Evolutionary conservation across 2,113 vertebrate genomes (phyloP).

Genomic region (Agapornis roseicollis): DNA sequence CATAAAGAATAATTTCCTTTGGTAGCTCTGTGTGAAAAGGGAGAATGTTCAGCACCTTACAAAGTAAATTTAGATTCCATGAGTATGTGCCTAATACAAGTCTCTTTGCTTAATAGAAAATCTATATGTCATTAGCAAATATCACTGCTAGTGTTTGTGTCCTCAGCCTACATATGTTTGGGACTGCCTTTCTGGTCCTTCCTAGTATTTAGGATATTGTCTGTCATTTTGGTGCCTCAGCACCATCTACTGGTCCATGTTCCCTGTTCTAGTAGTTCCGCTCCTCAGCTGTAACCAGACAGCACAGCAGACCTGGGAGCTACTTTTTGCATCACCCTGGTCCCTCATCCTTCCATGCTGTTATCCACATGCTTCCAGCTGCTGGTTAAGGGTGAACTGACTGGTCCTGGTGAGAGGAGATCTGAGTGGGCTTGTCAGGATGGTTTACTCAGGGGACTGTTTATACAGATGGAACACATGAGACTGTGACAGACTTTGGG

Average conservation of each 20-base stretch:
- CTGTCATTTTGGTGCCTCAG: background rate
- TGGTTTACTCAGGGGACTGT: background rate
- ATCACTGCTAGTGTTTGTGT: background rate
- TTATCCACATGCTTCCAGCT: background rate
- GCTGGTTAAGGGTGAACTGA: background rate
- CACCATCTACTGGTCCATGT: conserved; percentile 1
- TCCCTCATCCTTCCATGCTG: background rate
- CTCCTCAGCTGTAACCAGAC: background rate
- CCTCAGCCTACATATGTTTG: background rate
- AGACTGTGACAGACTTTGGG: background rate
- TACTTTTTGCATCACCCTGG: background rate
- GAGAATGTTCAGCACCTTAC: background rate
- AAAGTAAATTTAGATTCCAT: background rate
- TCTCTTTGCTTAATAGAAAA: background rate
- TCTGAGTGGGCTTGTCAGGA: background rate
- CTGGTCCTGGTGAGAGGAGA: background rate
- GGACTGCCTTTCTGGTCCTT: background rate
- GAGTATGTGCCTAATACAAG: background rate
- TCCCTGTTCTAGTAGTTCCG: background rate
- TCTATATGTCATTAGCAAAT: background rate
- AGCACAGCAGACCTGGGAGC: background rate
- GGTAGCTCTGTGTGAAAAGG: background rate
- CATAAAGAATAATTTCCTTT: background rate
- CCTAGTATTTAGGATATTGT: background rate
- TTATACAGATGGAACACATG: background rate